These are phyloP conservation scores for Gyps fulvus DNA, from an alignment of 2,113 vertebrate species.

Conservation along the genomic window DNA sequence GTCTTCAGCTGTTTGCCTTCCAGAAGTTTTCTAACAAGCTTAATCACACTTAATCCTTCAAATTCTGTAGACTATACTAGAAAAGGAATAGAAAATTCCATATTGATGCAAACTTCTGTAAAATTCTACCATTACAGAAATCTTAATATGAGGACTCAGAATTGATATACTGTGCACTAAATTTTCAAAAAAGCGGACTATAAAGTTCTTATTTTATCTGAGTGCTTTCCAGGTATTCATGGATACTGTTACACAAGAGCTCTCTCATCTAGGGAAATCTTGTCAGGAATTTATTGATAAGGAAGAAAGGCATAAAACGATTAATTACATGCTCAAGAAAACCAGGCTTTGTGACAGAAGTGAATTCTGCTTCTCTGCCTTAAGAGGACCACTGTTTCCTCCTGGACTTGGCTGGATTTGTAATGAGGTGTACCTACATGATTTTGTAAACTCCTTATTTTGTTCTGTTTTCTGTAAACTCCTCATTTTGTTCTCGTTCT, in stretches of 20 bases:
- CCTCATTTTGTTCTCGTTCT: background rate
- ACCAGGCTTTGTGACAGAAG: background rate
- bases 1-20: background rate
- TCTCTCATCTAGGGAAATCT: background rate
- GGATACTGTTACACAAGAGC: background rate
- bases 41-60: background rate
- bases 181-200: background rate
- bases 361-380: background rate
- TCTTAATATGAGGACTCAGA: background rate
- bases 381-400: background rate
- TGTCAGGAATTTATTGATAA: background rate
- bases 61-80: background rate
- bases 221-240: background rate
- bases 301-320: background rate
- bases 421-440: rapidly evolving
- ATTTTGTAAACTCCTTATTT: background rate
- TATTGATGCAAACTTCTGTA: background rate
- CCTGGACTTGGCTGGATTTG: background rate
- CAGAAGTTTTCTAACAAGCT: background rate
- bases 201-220: background rate
- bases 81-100: background rate
- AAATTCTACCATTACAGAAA: background rate
- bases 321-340: background rate
- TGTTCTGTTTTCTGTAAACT: background rate
- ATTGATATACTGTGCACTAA: background rate